Conservation (phyloP, 2,888 invertebrate species). For the Beris chalybata region DNA sequence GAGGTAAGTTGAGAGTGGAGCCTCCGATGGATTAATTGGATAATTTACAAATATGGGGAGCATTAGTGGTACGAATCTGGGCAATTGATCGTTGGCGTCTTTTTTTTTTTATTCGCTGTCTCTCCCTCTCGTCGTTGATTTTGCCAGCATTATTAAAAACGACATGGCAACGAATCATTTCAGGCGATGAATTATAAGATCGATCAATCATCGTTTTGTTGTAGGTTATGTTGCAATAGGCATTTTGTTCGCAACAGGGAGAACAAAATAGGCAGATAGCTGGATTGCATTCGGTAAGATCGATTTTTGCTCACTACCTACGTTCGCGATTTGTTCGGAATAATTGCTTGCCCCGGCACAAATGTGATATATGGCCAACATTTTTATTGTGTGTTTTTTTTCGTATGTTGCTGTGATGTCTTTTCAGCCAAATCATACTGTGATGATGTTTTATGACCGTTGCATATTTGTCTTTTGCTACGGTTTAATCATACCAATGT, state of each 20-base stretch:
- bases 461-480: conserved; percentile 33
- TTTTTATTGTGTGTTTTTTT: conserved; percentile 16
- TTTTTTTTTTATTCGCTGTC: not conserved
- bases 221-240: conserved; percentile 10
- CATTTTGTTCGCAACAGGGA: conserved; percentile 19
- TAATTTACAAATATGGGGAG: conserved; percentile 35
- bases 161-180: conserved; percentile 35
- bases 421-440: conserved; percentile 26
- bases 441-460: conserved; percentile 33
- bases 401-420: not conserved
- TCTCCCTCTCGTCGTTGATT: not conserved
- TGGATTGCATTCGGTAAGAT: conserved; percentile 21
- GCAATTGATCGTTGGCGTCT: not conserved
- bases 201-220: conserved; percentile 37
- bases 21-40: conserved; percentile 35
- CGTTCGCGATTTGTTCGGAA: conserved; percentile 37
- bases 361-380: conserved; percentile 38
- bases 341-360: conserved; percentile 38
- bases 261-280: not conserved
- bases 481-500: conserved; percentile 2
- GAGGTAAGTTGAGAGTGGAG: not conserved
- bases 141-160: not conserved
- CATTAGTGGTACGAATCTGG: conserved; percentile 17
- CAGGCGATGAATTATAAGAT: conserved; percentile 38
- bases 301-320: conserved; percentile 35